phyloP scores from a whole-genome alignment of 2,113 vertebrate species.

The Saimiri boliviensis region DNA sequence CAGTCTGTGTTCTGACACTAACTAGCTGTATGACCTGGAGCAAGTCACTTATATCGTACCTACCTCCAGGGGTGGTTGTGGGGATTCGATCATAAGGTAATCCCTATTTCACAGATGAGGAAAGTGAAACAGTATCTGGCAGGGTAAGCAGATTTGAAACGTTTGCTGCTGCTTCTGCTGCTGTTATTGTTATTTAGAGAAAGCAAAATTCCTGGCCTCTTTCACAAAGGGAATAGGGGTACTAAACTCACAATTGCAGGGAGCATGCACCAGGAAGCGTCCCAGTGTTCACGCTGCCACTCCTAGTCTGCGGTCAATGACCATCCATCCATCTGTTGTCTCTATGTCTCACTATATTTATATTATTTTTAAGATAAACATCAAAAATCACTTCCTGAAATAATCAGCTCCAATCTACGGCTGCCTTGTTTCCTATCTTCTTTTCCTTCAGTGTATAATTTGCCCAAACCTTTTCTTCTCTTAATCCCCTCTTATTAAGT shows the following conservation, averaged over 20 bases:
- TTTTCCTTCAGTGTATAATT: slow-evolving; percentile 43
- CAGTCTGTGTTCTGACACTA: not conserved
- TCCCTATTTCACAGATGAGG: not conserved
- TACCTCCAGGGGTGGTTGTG: not conserved
- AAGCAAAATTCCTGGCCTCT: not conserved
- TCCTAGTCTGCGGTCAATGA: not conserved
- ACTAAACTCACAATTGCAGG: not conserved
- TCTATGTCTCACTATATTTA: not conserved
- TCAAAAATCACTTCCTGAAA: slow-evolving; percentile 1
- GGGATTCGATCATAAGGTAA: not conserved
- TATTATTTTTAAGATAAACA: slow-evolving; percentile 29
- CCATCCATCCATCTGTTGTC: not conserved
- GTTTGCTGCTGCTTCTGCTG: not conserved
- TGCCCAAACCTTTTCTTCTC: slow-evolving; percentile 38
- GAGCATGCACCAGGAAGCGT: too few relatives aligned
- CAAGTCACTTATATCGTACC: not conserved
- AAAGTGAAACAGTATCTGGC: not conserved
- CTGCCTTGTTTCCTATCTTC: not conserved
- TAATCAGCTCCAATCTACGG: not conserved
- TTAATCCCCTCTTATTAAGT: slow-evolving; percentile 19
- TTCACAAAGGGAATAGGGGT: not conserved
- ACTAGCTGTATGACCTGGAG: not conserved
- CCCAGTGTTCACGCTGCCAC: not conserved
- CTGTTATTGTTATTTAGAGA: not conserved
- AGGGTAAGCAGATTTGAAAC: not conserved